These are phyloP conservation scores for Cardinalis cardinalis DNA, from an alignment of 2,113 vertebrate genomes.

Conservation along the genomic window DNA sequence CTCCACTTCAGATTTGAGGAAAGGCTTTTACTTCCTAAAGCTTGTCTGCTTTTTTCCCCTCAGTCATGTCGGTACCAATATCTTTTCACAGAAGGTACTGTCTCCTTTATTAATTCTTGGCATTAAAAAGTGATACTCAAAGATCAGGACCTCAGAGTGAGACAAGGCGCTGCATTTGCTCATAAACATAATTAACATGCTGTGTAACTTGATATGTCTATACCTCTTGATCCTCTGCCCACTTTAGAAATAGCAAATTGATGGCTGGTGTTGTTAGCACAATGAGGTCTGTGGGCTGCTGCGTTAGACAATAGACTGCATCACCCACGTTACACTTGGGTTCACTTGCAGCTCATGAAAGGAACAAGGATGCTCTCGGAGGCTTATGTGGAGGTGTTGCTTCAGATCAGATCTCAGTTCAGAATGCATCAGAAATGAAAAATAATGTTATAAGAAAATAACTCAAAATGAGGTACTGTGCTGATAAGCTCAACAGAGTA, in stretches of 20 bases:
- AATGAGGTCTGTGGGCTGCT: neutral
- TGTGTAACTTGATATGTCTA: neutral
- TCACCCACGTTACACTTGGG: neutral
- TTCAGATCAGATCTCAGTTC: neutral
- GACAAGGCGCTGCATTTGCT: neutral
- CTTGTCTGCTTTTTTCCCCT: accelerated
- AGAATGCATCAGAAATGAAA: neutral
- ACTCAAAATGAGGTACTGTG: neutral
- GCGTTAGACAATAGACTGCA: neutral
- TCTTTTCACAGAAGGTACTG: neutral
- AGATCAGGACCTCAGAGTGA: neutral
- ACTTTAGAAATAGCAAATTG: neutral
- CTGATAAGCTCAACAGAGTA: neutral
- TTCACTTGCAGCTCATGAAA: neutral
- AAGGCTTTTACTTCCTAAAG: neutral
- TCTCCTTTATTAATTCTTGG: neutral
- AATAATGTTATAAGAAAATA: neutral
- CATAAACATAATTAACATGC: neutral
- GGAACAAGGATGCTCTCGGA: neutral
- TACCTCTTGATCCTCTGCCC: neutral
- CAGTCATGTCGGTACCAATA: neutral
- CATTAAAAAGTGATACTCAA: neutral
- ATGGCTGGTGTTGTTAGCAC: neutral
- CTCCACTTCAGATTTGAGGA: neutral
- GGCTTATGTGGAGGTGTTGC: neutral